Percentiles rank a stretch among this genome's conserved stretches.
Evolutionary conservation across 2,888 invertebrate species (phyloP).

Genomic region (Tinea trinotella): DNA sequence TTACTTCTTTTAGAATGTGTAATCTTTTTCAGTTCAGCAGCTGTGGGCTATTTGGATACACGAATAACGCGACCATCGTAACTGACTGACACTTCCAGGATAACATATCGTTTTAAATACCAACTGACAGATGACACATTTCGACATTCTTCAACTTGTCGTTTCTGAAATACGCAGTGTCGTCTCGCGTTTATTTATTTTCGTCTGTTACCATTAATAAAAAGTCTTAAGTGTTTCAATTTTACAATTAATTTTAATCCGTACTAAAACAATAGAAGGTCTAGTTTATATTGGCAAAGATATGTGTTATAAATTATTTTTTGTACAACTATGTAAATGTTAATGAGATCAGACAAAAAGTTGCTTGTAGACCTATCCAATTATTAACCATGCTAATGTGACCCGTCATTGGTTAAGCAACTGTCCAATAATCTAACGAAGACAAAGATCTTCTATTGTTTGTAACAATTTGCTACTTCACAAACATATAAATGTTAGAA

Average conservation of each 20-base stretch:
- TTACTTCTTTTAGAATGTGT: slow-evolving; percentile 44
- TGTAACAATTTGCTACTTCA: neutral
- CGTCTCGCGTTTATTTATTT: slow-evolving; percentile 49
- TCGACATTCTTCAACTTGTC: slow-evolving; percentile 71
- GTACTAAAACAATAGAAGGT: neutral
- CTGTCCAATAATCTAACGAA: slow-evolving; percentile 23
- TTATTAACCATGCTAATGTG: slow-evolving; percentile 43
- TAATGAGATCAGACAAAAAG: slow-evolving; percentile 53
- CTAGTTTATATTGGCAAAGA: neutral
- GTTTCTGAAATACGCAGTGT: slow-evolving; percentile 56
- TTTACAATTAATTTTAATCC: neutral
- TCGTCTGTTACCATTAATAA: slow-evolving; percentile 29
- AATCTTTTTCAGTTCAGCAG: slow-evolving; percentile 43
- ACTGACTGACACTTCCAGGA: slow-evolving; percentile 51
- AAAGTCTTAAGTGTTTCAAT: neutral
- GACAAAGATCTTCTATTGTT: slow-evolving; percentile 5
- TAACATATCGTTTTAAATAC: slow-evolving; percentile 71
- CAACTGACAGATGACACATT: slow-evolving; percentile 72
- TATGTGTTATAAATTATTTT: neutral
- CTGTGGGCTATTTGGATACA: slow-evolving; percentile 56
- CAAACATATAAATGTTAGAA: too few species aligned
- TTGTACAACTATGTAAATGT: slow-evolving; percentile 21
- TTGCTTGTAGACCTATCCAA: slow-evolving; percentile 37
- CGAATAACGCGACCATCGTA: slow-evolving; percentile 37
- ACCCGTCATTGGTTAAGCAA: slow-evolving; percentile 41